Evolutionary conservation across 2,113 vertebrate genomes (phyloP), one percentile per base, ranked within the genome.

Genomic region (Ptilonorhynchus violaceus): DNA sequence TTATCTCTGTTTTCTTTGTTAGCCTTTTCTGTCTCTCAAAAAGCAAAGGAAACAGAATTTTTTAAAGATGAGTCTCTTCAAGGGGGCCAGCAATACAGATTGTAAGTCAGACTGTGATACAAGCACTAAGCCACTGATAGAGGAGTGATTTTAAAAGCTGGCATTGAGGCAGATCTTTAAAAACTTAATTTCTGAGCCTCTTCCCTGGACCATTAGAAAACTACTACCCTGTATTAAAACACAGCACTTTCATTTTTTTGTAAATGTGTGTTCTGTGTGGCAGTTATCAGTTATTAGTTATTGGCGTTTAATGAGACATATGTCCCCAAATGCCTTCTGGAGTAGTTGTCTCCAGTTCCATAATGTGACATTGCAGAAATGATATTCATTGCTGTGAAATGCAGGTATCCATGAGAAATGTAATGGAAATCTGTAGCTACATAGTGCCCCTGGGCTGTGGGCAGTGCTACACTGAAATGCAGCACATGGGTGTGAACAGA

Each of bases 1-100:
- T 94, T 91, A 7, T 60, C 42, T 94, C 24, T 37, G 11, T 53
- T 92, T 91, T 60, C 66, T 76, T 56, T 79, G 62, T 89, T 73
- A 58, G 25, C 66, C 25, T 89, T 69, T 78, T 82, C 63, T 88
- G 60, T 60, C 41, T 79, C 70, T 94, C 44, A 82, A 22, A 74
- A 60, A 88, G 31, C 53, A 62, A 85, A 91, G 53, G 69, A 82
- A 79, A 33, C 10, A 9, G 31, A 79, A 42, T 80, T 7, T 72
- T 78, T 67, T 85, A 41, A 70, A 75, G 58, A 55, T 30, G 49
- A 85, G 4, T 67, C 56, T 68, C 56, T 84, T 70, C 72, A 49
- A 42, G 46, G 42, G 24, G 39, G 14, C 33, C 25, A 28, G 2
- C 0, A 0, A 49, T 53, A 42, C 10, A 33, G 39, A 27, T 15